Percentiles rank a stretch among this genome's conserved stretches.
phyloP scores from a whole-genome alignment of 2,888 invertebrate genomes.

The Odontocerum albicorne region DNA sequence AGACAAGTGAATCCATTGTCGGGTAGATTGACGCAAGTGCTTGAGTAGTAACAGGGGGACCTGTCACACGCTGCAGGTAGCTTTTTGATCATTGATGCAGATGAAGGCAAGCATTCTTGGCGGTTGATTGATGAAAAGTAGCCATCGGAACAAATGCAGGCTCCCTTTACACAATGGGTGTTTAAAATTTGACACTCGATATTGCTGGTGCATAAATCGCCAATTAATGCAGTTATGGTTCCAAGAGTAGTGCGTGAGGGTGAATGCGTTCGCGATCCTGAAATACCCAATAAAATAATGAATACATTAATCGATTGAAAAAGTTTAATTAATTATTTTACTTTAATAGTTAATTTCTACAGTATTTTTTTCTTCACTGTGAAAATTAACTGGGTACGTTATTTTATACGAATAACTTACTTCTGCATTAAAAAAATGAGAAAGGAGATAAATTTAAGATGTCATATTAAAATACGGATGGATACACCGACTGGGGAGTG shows the following conservation, averaged over 20 bases:
- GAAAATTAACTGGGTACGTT: no score
- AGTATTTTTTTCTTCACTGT: not conserved
- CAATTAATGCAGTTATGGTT: slow-evolving; percentile 68
- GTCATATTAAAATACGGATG: no score
- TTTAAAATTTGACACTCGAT: slow-evolving; percentile 65
- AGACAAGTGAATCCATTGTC: slow-evolving; percentile 68
- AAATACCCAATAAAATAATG: no score
- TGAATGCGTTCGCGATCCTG: slow-evolving; percentile 46
- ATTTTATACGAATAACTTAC: no score
- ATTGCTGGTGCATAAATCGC: slow-evolving; percentile 74
- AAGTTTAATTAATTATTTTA: no score
- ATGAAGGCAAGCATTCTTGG: slow-evolving; percentile 61
- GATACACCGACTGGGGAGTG: no score
- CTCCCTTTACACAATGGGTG: slow-evolving; percentile 65
- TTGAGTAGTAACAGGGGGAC: slow-evolving; percentile 65
- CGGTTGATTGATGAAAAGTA: slow-evolving; percentile 65
- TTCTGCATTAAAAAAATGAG: no score
- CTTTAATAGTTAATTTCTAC: no score
- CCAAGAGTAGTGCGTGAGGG: slow-evolving; percentile 66
- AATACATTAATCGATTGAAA: not conserved
- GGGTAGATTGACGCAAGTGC: slow-evolving; percentile 63
- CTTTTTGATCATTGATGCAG: slow-evolving; percentile 45
- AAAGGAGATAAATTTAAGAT: no score
- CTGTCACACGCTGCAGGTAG: slow-evolving; percentile 60
- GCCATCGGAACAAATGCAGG: slow-evolving; percentile 65